Evolutionary conservation across 2,797 vertebrate genomes (phyloP), one percentile per base, ranked within the genome.

Genomic region (Ctenopoma kingsleyae): DNA sequence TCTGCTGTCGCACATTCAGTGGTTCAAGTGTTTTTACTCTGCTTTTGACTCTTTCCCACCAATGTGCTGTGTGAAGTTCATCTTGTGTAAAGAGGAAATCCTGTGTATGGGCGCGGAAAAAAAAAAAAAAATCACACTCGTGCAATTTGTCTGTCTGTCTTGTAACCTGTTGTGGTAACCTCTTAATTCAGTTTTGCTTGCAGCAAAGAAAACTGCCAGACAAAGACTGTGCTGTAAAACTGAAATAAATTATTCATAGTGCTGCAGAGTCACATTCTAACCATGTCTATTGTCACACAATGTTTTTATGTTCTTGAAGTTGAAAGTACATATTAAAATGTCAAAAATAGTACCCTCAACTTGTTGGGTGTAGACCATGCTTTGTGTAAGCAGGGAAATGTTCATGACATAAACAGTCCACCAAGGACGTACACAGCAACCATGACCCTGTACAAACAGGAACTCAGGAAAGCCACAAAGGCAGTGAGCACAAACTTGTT

Each of bases 71-170:
- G 56, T 68, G 72, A 76, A 73, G 36, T 59, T 73, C 16, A 25
- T 57, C 59, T 56, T 36, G 47, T 64, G 65, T 48, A 22, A 74
- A 76, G 73, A 87, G 88, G 88, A 91, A 90, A 90, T 89, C 83
- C 83, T 91, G 85, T 78, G 69, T 30, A 70, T 56, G 74, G 44
- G 56, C 5, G 65, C 54, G 54, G 49, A 72, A 64, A 60, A 64
- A 60, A 64, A 60, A 64, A 60, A 59, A 59, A 65, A 65, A 70
- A 60, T 85, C 74, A 54, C 25, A 16, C 9, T 3, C 48, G 48
- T 11, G 51, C 40, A 44, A 9, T 32, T 32, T 32, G 52, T 63
- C 30, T 71, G 64, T 80, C 72, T 82, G 61, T 41, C 57, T 77
- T 36, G 16, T 72, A 56, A 78, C 30, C 54, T 82, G 73, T 59